Evolutionary conservation across 1,140 invertebrate genomes (phyloP).

Genomic region (Orchestia grillus): DNA sequence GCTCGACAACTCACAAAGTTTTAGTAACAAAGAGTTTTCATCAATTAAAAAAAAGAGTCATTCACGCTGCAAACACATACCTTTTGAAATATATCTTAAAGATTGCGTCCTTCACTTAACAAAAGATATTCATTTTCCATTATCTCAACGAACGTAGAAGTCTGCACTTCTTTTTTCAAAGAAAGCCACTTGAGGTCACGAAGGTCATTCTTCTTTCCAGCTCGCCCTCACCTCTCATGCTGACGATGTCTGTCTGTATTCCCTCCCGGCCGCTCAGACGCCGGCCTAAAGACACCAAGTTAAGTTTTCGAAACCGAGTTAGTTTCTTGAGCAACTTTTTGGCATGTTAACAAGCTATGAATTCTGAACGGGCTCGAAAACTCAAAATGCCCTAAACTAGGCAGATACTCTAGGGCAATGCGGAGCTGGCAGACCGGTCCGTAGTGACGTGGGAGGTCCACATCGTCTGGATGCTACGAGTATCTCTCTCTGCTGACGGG

Average conservation of each 20-base stretch:
- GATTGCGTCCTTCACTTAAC: background rate
- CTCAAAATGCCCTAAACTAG: background rate
- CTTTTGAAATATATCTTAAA: background rate
- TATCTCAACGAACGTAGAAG: background rate
- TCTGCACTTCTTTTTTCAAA: background rate
- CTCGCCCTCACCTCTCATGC: background rate
- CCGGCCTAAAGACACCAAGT: slow-evolving; percentile 9
- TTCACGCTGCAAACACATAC: too few relatives aligned
- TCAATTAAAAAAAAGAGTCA: too few relatives aligned
- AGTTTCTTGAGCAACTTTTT: slow-evolving; percentile 26
- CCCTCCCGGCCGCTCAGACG: background rate
- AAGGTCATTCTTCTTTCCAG: background rate
- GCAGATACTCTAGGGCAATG: background rate
- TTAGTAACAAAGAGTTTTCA: too few relatives aligned
- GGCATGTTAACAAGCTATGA: slow-evolving; percentile 55
- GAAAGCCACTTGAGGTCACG: background rate
- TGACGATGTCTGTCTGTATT: background rate
- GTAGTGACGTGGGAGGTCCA: background rate
- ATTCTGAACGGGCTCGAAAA: slow-evolving; percentile 33
- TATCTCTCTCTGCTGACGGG: background rate
- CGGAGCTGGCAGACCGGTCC: background rate
- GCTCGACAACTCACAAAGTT: too few relatives aligned
- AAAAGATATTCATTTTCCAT: background rate
- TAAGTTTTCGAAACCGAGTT: slow-evolving; percentile 27
- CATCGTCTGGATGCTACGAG: background rate